A percentile compares a stretch with the other conserved stretches of the same genome.
Evolutionary conservation across 2,797 vertebrate genomes (phyloP).

Genomic region (Eulemur mongoz): DNA sequence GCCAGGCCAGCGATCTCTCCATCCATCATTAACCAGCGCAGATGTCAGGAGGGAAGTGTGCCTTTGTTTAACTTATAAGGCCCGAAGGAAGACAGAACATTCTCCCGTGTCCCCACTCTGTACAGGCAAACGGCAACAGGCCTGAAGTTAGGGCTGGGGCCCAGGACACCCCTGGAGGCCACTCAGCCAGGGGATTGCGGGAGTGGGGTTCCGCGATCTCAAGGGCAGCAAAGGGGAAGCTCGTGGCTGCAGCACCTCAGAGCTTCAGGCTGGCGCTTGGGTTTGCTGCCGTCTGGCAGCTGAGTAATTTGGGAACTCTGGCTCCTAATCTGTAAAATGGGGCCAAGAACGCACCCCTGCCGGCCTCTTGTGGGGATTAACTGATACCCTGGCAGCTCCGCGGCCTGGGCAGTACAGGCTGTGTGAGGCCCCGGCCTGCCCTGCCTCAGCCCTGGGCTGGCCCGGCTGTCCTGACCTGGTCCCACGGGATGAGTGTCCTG

Average conservation of each 20-base stretch:
- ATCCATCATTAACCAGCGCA: neutral
- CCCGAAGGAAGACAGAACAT: neutral
- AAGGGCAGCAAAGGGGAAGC: neutral
- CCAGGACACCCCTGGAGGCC: neutral
- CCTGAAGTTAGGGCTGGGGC: neutral
- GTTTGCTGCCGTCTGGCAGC: neutral
- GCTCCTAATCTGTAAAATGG: conserved; percentile 25
- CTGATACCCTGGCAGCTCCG: conserved; percentile 23
- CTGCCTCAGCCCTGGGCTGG: neutral
- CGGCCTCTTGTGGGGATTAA: conserved; percentile 48
- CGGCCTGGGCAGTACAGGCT: neutral
- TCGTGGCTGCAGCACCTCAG: fast-evolving
- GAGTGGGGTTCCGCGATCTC: neutral
- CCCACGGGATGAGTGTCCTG: fast-evolving
- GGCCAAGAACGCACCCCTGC: conserved; percentile 60
- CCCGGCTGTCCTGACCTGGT: neutral
- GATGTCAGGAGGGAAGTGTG: fast-evolving
- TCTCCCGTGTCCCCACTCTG: fast-evolving
- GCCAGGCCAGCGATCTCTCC: conserved; percentile 3
- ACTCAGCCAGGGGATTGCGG: neutral
- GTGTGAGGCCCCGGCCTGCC: neutral
- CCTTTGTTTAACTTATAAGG: neutral
- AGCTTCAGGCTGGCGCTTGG: too few species aligned
- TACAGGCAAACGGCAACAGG: fast-evolving
- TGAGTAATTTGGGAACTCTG: neutral